These are phyloP conservation scores for Apomyelois bistriatella DNA, from an alignment of 2,888 invertebrate species.

Conservation along the genomic window DNA sequence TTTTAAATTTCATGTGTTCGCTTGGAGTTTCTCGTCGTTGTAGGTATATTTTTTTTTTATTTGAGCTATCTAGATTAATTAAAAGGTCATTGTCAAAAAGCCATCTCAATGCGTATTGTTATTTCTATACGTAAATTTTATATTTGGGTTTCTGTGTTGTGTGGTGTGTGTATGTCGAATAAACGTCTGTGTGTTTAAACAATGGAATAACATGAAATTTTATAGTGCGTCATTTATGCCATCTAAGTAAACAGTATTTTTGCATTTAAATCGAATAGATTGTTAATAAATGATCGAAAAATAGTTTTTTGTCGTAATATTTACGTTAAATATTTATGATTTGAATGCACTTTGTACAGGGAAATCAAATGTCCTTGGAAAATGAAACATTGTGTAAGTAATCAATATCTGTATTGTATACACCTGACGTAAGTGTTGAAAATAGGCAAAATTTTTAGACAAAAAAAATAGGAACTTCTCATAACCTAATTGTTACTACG, in stretches of 20 bases:
- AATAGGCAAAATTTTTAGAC: background rate
- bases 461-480: background rate
- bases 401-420: background rate
- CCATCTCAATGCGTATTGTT: background rate
- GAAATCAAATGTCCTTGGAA: background rate
- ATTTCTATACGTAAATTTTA: background rate
- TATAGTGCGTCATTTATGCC: conserved; percentile 5
- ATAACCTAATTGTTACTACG: conserved; percentile 1
- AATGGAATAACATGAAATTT: conserved; percentile 1
- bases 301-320: background rate
- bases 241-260: conserved; percentile 10
- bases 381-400: background rate
- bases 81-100: background rate
- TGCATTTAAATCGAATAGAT: conserved; percentile 4
- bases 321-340: background rate
- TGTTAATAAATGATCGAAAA: background rate
- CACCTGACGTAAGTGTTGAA: background rate
- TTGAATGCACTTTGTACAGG: background rate
- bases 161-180: background rate
- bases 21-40: background rate
- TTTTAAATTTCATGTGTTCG: background rate
- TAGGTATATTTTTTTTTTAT: background rate
- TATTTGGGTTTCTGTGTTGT: conserved; percentile 2
- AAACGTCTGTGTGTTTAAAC: background rate
- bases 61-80: background rate